Evolutionary conservation across 2,888 invertebrate genomes (phyloP).

Genomic region (Drosophila anomelani): DNA sequence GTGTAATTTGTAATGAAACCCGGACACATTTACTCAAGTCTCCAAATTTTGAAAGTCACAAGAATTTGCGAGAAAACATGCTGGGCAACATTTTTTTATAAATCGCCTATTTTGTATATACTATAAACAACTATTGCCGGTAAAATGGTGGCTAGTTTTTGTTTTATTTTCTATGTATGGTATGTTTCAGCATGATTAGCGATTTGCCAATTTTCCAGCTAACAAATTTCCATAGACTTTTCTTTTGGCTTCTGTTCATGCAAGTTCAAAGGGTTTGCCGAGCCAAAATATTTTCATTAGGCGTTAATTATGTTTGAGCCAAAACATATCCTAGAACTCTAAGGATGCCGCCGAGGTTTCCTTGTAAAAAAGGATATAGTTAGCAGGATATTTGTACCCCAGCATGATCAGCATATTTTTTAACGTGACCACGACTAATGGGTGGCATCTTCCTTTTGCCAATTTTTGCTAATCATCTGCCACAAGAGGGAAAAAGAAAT

Average conservation of each 20-base stretch:
- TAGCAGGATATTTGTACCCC: constrained; percentile 20
- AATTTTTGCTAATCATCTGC: constrained; percentile 39
- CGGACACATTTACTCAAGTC: too few relatives aligned
- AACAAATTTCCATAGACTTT: constrained; percentile 11
- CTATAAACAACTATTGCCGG: too few relatives aligned
- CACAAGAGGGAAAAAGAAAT: background rate
- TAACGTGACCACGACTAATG: constrained; percentile 28
- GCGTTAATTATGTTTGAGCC: constrained; percentile 69
- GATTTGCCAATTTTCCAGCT: constrained; percentile 15
- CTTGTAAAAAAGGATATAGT: constrained; percentile 41
- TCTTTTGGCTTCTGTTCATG: constrained; percentile 1
- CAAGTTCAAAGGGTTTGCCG: constrained; percentile 53
- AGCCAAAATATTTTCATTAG: constrained; percentile 70
- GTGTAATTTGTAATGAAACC: too few relatives aligned
- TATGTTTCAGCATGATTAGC: constrained; percentile 14
- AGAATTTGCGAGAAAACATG: background rate
- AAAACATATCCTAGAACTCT: constrained; percentile 59
- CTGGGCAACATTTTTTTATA: background rate
- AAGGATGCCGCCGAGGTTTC: constrained; percentile 54
- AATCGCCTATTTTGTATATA: too few relatives aligned
- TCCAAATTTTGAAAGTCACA: background rate
- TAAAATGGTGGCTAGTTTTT: too few relatives aligned
- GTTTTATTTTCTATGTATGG: background rate
- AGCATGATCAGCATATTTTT: constrained; percentile 60
- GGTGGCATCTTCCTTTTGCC: constrained; percentile 12